Evolutionary conservation across 2,888 invertebrate genomes (phyloP), one percentile per base, ranked within the genome.

Genomic region (Lepidonotus clava): DNA sequence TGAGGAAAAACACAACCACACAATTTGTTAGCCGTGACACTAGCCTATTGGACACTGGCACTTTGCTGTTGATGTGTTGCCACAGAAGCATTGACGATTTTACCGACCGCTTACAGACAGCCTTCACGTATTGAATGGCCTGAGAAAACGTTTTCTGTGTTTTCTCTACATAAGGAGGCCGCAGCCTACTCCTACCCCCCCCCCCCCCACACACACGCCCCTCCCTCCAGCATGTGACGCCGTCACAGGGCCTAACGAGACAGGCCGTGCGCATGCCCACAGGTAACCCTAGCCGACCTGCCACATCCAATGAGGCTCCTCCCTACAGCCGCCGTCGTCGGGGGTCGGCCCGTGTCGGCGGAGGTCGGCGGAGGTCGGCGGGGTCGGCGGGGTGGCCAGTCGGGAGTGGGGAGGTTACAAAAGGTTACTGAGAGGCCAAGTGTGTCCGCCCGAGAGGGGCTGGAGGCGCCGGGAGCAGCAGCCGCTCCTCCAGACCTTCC

Each of bases 181-280:
- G 11, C 21, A 24, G 28, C 61, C 61, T 11, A 1, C 56, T n/a
- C 56, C 24, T 28, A 11, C 28, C 61, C 61, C 1, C 11, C 61
- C 21, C 14, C 4, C 61, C 28, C 21, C 61, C 21, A 11, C 24
- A n/a, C 61, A 28, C 61, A 11, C 56, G 11, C 14, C 61, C 21
- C 28, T 32, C 21, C 61, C 28, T n/a, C 61, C 61, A 61, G 28
- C 61, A 61, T 32, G 61, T 61, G 61, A 61, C 61, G 61, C n/a
- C n/a, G n/a, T n/a, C n/a, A n/a, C n/a, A n/a, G n/a, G n/a, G n/a
- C 61, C 61, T 61, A 28, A 61, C 61, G 61, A 61, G 61, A 61
- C 61, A 61, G 61, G n/a, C 61, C 6, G 1, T 24, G 61, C 61
- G 61, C 61, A 61, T 61, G 61, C 61, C 61, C 28, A 28, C 28